Evolutionary conservation across 2,888 invertebrate genomes (phyloP), one percentile per base, ranked within the genome.

Genomic region (Cryptus armator): DNA sequence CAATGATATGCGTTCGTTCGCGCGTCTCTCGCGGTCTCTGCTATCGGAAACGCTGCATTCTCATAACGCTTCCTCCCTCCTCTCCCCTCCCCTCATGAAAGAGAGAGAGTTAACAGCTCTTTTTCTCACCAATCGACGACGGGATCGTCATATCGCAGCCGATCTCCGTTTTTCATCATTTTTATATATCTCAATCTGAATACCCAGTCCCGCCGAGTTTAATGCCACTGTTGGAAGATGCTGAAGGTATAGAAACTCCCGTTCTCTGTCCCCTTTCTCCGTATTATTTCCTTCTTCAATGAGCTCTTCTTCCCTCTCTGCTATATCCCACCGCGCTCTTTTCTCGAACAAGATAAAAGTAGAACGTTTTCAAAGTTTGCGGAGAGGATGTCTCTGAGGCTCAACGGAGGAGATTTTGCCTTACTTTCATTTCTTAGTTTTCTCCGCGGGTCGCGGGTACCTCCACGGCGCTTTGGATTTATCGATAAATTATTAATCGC

Each of bases 1-100:
- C 90, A 90, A 90, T 87, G 90, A 90, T 90, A 90, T 89, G 89
- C 89, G 84, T 87, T 83, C 74, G 86, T 85, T 86, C 86, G 12
- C 86, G 86, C 84, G 80, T 86, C 9, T 64, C 64, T 62, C 62
- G 43, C 19, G 14, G 4, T 43, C 5, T 43, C 37, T 16, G 48
- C 24, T 56, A 72, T 44, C 32, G 19, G 62, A 62, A 74, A 62
- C 12, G 51, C 16, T 37, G 70, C n/a, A 37, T 66, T 43, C 64
- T 66, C 43, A 66, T 66, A 43, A 43, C n/a, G n/a, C 12, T 48
- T 10, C 48, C 48, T 12, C 48, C 10, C 12, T 48, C 24, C 24
- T 1, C 24, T 2, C 24, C 24, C 24, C 2, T 2, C 24, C 24
- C 24, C 5, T 6, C 7, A 10, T 14, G 14, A 59, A 29, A 14